phyloP scores from a whole-genome alignment of 1,140 invertebrate genomes.

The Sycophila sp. region DNA sequence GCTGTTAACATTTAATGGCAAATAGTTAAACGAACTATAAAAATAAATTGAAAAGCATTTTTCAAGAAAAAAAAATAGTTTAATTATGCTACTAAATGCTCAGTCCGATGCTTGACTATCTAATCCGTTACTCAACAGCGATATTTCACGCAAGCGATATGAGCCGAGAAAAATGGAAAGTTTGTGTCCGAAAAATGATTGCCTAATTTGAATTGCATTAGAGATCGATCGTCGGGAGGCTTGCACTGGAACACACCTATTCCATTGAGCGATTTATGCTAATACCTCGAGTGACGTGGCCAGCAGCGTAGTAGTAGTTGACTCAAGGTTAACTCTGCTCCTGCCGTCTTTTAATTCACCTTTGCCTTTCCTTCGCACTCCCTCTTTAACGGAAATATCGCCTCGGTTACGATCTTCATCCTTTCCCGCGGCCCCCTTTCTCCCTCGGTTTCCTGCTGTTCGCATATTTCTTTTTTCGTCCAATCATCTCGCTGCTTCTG shows the following conservation, averaged over 20 bases:
- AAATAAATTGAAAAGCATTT: too few species aligned
- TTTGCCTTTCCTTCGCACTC: background rate
- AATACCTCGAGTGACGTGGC: background rate
- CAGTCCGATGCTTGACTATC: background rate
- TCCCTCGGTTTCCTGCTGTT: background rate
- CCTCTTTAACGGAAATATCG: background rate
- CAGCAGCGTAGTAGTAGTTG: too few species aligned
- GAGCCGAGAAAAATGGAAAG: too few species aligned
- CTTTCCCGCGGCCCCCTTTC: background rate
- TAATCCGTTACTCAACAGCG: background rate
- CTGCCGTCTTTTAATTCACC: background rate
- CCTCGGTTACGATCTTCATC: background rate
- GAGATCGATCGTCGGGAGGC: too few species aligned
- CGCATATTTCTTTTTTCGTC: background rate
- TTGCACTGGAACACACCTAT: too few species aligned
- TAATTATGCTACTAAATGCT: too few species aligned
- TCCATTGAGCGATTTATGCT: background rate
- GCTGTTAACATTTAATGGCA: too few species aligned
- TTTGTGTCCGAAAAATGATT: background rate
- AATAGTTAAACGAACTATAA: too few species aligned
- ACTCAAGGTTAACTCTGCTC: background rate
- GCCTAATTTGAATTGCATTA: background rate
- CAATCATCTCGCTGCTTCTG: background rate
- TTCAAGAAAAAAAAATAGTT: too few species aligned
- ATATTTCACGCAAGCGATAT: too few species aligned